Evolutionary conservation across 2,888 invertebrate genomes (phyloP), one percentile per base, ranked within the genome.

Genomic region (Antitype chi): DNA sequence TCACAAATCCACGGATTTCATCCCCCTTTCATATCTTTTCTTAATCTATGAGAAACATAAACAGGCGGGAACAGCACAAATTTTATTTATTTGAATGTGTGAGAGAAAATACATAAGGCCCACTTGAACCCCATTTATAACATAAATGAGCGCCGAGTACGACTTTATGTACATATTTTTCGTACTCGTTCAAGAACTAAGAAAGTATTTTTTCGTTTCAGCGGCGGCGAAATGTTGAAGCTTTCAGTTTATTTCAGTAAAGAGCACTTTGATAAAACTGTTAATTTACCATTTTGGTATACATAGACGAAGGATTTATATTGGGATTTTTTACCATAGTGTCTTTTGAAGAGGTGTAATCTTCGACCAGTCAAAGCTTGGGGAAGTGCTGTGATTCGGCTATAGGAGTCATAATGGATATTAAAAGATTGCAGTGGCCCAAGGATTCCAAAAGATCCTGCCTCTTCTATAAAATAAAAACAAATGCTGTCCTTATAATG

Each of bases 61-160:
- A 74, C 59, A 70, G 32, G 28, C 64, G 43, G 32, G 69, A 38
- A 70, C 17, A 57, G 32, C 66, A 15, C 77, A 76, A 59, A 76
- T 74, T 62, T 80, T 80, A 67, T 85, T 81, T 81, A 81, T 76
- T 81, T 81, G 76, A 81, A 85, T 81, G 62, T 76, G 59, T 82
- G 63, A 67, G 75, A 66, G 67, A 73, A 73, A 75, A 66, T 57
- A 84, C 62, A 68, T 63, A 78, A 62, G 75, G 23, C 60, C 52
- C 62, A 67, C 82, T 85, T 70, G 73, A 85, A 81, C 67, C 62
- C 64, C 71, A 81, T 83, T 81, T 76, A 76, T 81, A 67, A 76
- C 64, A 55, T 62, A 70, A 76, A 74, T 72, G 74, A 85, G 76
- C 70, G 23, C 59, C 59, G 32, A 67, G 72, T 75, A 69, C 75